Evolutionary conservation across 2,888 invertebrate genomes (phyloP), one percentile per base, ranked within the genome.

Genomic region (Mylabris sibirica): DNA sequence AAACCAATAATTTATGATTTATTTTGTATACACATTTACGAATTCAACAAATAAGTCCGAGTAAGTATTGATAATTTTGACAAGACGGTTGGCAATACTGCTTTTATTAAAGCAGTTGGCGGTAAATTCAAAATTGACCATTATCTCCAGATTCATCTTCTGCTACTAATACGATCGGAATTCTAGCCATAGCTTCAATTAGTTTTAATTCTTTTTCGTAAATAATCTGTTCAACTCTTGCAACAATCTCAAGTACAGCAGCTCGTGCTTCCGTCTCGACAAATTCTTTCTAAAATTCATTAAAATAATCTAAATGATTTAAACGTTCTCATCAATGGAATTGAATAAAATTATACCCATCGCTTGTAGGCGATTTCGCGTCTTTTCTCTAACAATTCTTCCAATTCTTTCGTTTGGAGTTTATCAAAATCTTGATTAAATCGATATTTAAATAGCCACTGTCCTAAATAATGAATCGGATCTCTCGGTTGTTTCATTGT

Each of bases 381-480:
- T 64, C 85, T 75, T 75, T 84, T 84, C 4, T 74, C 75, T 12
- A 78, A 78, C 38, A 86, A 74, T 53, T 79, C 82, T 49, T 82
- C 81, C 53, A 75, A 79, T 75, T 85, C 82, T 9, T 77, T 74
- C 67, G 79, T 81, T 60, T 81, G 77, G 5, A 78, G 66, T 60
- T 81, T 76, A 38, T 81, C 79, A 12, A 81, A 68, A 73, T 87
- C 86, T 74, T 86, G 84, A 71, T 83, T 86, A 72, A 83, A 86
- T 41, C 84, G 80, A 76, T 86, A 87, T 78, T 86, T 85, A 68
- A 86, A 82, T n/a, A 87, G 77, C 86, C 87, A 87, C 73, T 86
- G 86, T 3, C 83, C 87, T 30, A 87, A 76, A 72, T 86, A 87
- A 73, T 84, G 84, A n/a, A 87, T 84, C 0, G 87, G 87, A 77